Base-by-base conservation (phyloP, 37 sponge, comb jelly and placozoan species). In the Halichondria panicea region DNA sequence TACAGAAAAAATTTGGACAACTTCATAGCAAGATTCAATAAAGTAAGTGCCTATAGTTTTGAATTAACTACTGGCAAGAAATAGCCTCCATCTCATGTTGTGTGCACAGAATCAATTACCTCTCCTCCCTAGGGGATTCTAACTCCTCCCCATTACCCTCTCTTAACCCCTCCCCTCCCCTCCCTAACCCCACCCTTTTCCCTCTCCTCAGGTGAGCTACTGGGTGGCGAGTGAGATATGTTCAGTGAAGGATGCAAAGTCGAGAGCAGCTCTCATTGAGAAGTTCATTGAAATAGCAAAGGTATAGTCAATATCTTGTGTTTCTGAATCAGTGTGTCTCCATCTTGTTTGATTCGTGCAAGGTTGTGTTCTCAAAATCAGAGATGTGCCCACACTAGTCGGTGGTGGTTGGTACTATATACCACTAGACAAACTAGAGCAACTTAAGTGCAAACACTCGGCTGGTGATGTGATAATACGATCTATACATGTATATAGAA, bases 231-330 rank as follows among this genome's bases (percentile, higher is more conserved):
- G 84, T 60, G 89, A 75, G 62, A 78, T 89, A n/a, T 82, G 84
- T 24, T 55, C 63, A 0, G 63, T 79, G 0, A 25, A 56, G 24
- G 75, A 83, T 25, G 44, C 33, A 3, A 67, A 37, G 28, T 28
- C 25, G 43, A 66, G 91, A 40, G 86, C 74, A 1, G 24, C 53
- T 1, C 77, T 77, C 28, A 76, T 90, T 4, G 91, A 90, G 72
- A 90, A 90, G 74, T 90, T 90, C 55, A 90, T 90, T 28, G 86
- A 84, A 38, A 83, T 90, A 9, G 87, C 91, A 12, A 90, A 85
- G 81, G 90, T 89, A 65, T 18, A 55, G 11, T 1, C 31, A 2
- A 63, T 22, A 22, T 22, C 22, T 8, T 59, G 7, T 22, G 27
- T 22, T 59, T 24, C 19, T 59, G 27, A 19, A 48, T 63, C 7